phyloP scores from a whole-genome alignment of 2,888 invertebrate genomes.

The Pinctada fucata region DNA sequence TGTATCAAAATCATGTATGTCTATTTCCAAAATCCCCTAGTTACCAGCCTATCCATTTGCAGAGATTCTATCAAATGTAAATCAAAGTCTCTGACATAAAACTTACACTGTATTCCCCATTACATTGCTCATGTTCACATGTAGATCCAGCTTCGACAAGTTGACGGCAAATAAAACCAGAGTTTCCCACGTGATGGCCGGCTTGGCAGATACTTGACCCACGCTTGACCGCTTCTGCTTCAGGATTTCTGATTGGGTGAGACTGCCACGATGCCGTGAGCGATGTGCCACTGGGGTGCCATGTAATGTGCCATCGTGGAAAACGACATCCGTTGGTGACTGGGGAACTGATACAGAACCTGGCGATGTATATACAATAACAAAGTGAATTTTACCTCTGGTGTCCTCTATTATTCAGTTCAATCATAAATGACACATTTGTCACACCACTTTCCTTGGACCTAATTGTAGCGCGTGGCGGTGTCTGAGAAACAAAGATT shows the following conservation, averaged over 20 bases:
- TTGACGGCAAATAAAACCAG: conserved; percentile 96
- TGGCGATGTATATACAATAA: background rate
- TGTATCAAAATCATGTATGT: no score
- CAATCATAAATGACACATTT: no score
- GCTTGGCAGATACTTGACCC: conserved; percentile 38
- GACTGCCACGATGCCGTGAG: conserved; percentile 4
- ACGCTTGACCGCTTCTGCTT: conserved; percentile 41
- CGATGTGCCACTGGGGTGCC: conserved; percentile 6
- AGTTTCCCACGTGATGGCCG: conserved; percentile 87
- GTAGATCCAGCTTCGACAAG: conserved; percentile 95
- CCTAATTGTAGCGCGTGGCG: no score
- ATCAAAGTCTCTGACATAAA: no score
- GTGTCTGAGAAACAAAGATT: no score
- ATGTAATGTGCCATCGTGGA: conserved; percentile 22
- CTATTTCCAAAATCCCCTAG: no score
- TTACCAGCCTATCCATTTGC: no score
- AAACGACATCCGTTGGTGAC: conserved; percentile 54
- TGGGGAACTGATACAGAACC: conserved; percentile 51
- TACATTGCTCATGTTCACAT: conserved; percentile 99
- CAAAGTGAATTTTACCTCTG: no score
- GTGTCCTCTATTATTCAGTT: no score
- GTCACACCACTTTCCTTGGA: no score
- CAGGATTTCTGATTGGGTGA: conserved; percentile 28
- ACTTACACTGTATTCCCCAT: conserved; percentile 96
- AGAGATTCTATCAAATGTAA: no score